Conservation (phyloP, 2,888 invertebrate genomes). For the Troglohyphantes excavatus region DNA sequence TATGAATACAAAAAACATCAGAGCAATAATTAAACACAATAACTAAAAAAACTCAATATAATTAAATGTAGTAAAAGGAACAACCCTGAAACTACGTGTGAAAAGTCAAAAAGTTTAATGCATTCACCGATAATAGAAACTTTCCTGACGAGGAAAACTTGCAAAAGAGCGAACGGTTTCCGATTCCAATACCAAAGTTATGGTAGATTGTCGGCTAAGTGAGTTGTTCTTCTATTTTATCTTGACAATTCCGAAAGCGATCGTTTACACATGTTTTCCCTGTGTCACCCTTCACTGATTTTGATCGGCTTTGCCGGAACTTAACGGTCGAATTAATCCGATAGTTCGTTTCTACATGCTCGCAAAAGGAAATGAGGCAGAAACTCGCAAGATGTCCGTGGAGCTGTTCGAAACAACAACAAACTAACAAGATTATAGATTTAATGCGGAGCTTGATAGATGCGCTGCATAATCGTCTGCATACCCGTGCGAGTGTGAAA, state of each 20-base stretch:
- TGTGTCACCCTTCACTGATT: constrained; percentile 28
- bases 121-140: constrained; percentile 17
- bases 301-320: constrained; percentile 44
- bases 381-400: not conserved
- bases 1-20: too few species aligned
- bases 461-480: too few species aligned
- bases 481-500: too few species aligned
- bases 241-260: constrained; percentile 25
- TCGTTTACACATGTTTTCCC: constrained; percentile 47
- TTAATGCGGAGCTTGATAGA: too few species aligned
- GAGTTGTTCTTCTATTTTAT: constrained; percentile 26
- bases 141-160: constrained; percentile 30
- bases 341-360: constrained; percentile 30
- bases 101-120: constrained; percentile 39
- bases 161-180: constrained; percentile 29
- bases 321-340: constrained; percentile 47
- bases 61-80: too few species aligned
- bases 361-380: constrained; percentile 21
- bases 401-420: not conserved
- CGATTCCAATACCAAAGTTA: constrained; percentile 52
- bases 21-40: too few species aligned
- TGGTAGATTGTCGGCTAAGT: constrained; percentile 14
- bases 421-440: constrained; percentile 9
- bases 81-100: not conserved
- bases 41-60: too few species aligned